These are phyloP conservation scores for Rhynchomys soricoides DNA, from an alignment of 2,113 vertebrate genomes.

Conservation along the genomic window DNA sequence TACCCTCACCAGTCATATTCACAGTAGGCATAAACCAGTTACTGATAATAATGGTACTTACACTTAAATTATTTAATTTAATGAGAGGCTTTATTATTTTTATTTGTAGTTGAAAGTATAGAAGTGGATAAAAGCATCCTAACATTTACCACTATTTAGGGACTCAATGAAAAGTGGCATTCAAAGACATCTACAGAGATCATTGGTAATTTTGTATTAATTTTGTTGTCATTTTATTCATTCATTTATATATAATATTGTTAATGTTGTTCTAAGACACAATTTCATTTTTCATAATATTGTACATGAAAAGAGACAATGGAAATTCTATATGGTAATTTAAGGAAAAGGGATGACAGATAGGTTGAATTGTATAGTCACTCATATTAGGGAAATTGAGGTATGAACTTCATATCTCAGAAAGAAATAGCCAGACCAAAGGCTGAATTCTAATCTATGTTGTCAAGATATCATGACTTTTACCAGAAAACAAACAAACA, in stretches of 20 bases:
- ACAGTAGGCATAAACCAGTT: neutral
- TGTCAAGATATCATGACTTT: neutral
- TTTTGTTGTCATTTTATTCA: neutral
- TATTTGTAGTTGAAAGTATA: rapidly evolving
- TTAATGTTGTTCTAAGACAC: neutral
- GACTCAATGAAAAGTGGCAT: neutral
- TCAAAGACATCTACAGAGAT: neutral
- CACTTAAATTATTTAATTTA: neutral
- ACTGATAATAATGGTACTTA: neutral
- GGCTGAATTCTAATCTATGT: neutral
- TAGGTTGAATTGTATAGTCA: no score
- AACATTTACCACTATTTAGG: neutral
- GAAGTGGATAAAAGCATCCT: neutral
- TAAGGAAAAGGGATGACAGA: neutral
- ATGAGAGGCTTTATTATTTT: neutral
- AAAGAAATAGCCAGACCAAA: neutral
- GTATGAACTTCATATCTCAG: neutral
- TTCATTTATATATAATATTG: neutral
- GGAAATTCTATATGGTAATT: neutral
- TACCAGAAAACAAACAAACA: neutral
- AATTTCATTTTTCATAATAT: neutral
- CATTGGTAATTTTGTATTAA: neutral
- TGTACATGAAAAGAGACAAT: neutral
- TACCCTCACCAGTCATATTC: neutral
- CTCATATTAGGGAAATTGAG: neutral